Base-by-base conservation (phyloP, 1,140 invertebrate genomes). In the Lordiphosa stackelbergi region DNA sequence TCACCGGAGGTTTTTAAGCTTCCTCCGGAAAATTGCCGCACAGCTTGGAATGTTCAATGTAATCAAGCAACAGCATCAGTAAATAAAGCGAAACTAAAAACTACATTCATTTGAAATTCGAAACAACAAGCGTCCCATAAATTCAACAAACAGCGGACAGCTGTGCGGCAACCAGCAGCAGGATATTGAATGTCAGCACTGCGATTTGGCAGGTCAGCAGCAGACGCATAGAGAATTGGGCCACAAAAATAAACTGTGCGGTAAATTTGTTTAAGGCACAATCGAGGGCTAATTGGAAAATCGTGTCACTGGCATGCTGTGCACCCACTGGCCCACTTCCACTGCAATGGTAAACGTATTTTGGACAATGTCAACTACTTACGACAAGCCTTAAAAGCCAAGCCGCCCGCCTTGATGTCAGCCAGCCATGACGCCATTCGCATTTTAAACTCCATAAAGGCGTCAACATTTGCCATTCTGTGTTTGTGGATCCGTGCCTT, bases 401-500 rank as follows among this genome's bases (percentile, higher is more conserved):
- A 12, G 36, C 51, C 40, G 7, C 22, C 49, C 52, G 19, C 42
- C 42, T 40, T 11, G 31, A 28, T 11, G n/a, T 38, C 16, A 34
- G n/a, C 53, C 53, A 45, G 43, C 46, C 66, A 46, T 61, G 66
- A 61, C 63, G 58, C 37, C 47, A 53, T 52, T 60, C 51, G 46
- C 58, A 63, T 64, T 70, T 64, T 69, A 68, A 69, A 70, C 68
- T 63, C 68, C 63, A 70, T 64, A 70, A 70, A 70, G 68, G 68
- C 66, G 68, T 70, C 68, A 70, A 69, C 66, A 69, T 69, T 69
- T 62, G 52, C 66, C 66, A 62, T 69, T 69, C 62, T 56, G 66
- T 62, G 51, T 62, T 53, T 53, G 55, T 53, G 28, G 31, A 53
- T 31, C 43, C 35, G 34, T 28, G 35, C 24, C 48, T 22, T 38